phyloP scores from a whole-genome alignment of 2,113 vertebrate species.

The Tympanuchus pallidicinctus region DNA sequence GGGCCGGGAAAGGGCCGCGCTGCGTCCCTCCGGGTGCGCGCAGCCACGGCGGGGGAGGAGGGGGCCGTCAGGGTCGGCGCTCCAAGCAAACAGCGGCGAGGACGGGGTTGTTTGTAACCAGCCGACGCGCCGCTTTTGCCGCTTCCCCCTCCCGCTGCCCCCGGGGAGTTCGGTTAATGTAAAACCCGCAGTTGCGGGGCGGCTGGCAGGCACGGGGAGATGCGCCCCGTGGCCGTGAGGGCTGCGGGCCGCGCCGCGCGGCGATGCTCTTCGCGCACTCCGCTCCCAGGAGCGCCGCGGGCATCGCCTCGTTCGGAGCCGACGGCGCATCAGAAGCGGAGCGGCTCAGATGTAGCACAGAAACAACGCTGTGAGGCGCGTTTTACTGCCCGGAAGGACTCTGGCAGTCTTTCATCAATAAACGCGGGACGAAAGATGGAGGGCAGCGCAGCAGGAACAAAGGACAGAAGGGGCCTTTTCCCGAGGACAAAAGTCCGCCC shows the following conservation, averaged over 20 bases:
- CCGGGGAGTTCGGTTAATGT: neutral
- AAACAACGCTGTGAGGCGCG: neutral
- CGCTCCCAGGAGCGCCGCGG: neutral
- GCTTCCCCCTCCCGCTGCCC: no score
- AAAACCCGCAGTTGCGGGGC: fast-evolving
- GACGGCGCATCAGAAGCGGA: neutral
- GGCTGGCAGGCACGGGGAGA: fast-evolving
- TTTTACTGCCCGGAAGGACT: neutral
- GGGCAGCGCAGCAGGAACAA: neutral
- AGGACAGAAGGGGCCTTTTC: neutral
- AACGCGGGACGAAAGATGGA: neutral
- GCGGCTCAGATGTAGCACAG: fast-evolving
- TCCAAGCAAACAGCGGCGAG: no score
- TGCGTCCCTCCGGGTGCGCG: no score
- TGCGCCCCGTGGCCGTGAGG: fast-evolving
- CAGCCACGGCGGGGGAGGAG: no score
- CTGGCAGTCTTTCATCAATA: neutral
- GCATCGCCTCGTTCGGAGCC: neutral
- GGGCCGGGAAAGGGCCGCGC: no score
- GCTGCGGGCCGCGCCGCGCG: no score
- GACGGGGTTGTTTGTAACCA: no score
- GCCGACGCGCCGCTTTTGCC: no score
- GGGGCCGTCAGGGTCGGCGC: no score
- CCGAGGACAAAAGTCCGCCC: neutral
- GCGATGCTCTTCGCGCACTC: fast-evolving